Evolutionary conservation across 2,888 invertebrate species (phyloP).

Genomic region (Machimus rusticus): DNA sequence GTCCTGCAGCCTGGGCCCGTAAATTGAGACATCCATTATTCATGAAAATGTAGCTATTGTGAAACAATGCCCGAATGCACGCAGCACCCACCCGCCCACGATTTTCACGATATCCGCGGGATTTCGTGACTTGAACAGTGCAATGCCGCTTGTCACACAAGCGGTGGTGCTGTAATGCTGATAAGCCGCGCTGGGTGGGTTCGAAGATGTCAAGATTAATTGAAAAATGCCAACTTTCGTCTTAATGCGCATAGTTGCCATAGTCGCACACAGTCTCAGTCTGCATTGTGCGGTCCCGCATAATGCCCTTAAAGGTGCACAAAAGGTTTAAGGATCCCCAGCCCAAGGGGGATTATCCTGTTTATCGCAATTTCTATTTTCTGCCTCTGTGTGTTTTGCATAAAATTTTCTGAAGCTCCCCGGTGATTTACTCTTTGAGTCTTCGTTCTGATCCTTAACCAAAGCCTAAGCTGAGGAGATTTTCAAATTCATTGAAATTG

Average conservation of each 20-base stretch:
- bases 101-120: background rate
- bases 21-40: background rate
- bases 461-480: background rate
- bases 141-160: background rate
- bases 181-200: background rate
- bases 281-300: background rate
- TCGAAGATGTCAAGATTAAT: background rate
- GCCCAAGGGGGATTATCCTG: background rate
- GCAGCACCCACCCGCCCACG: background rate
- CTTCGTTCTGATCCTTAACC: background rate
- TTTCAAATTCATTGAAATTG: background rate
- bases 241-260: background rate
- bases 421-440: background rate
- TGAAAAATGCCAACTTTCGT: background rate
- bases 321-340: background rate
- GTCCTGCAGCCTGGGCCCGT: background rate
- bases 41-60: background rate
- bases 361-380: background rate
- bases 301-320: background rate
- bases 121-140: background rate
- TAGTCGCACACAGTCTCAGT: background rate
- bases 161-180: background rate
- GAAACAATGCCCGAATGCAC: background rate
- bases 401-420: background rate
- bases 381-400: background rate